phyloP scores from a whole-genome alignment of 1,140 invertebrate species.

The Caenorhabditis tropicalis region DNA sequence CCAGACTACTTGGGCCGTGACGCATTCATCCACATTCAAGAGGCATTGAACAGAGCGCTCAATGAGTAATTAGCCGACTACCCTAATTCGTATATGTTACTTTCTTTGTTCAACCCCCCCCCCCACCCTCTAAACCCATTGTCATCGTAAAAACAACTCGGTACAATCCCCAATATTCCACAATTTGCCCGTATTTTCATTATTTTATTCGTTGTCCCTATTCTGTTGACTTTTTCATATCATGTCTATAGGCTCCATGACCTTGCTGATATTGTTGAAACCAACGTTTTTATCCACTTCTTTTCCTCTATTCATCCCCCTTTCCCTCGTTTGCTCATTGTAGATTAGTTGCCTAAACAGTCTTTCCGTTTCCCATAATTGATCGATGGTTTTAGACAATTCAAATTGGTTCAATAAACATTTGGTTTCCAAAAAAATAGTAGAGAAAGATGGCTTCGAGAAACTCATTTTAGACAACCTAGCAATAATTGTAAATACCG shows the following conservation, averaged over 20 bases:
- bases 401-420: background rate
- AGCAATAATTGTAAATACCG: too few species aligned
- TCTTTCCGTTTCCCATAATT: background rate
- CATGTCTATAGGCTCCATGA: background rate
- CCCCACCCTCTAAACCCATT: background rate
- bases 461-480: too few species aligned
- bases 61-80: constrained; percentile 40
- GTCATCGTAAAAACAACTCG: constrained; percentile 33
- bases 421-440: too few species aligned
- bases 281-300: background rate
- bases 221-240: constrained; percentile 3
- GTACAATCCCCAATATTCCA: background rate
- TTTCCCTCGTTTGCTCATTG: background rate
- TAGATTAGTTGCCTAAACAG: constrained; percentile 17
- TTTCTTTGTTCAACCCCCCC: background rate
- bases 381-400: constrained; percentile 22
- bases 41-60: constrained; percentile 68
- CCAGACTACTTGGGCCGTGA: constrained; percentile 91
- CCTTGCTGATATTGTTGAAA: background rate
- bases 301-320: background rate
- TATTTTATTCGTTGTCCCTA: background rate
- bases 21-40: constrained; percentile 91
- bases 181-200: background rate
- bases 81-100: background rate
- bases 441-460: too few species aligned